Percentiles rank a stretch among this genome's conserved stretches.
phyloP scores from a whole-genome alignment of 1,140 invertebrate species.

The Neotoxoptera formosana region DNA sequence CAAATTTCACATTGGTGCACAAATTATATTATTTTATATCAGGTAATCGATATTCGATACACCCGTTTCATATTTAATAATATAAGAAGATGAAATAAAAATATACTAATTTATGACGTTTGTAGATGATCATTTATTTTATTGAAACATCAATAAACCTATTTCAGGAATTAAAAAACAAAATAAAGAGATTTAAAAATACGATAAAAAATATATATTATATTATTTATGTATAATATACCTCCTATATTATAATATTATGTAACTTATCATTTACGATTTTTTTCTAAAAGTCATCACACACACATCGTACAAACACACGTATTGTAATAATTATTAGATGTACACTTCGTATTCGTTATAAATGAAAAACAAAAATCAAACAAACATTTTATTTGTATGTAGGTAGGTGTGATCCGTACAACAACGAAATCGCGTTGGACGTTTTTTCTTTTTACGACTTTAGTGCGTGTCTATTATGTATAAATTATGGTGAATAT shows the following conservation, averaged over 20 bases:
- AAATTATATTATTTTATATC: neutral
- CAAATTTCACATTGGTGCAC: neutral
- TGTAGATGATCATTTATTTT: slow-evolving; percentile 15
- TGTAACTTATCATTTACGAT: neutral
- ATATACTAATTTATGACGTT: neutral
- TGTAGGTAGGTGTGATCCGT: neutral
- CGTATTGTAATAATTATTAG: neutral
- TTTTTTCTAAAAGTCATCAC: neutral
- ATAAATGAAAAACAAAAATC: neutral
- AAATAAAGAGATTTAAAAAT: neutral
- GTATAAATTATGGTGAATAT: neutral
- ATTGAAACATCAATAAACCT: neutral
- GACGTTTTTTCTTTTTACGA: slow-evolving; percentile 6
- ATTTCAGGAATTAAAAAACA: neutral
- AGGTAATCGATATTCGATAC: slow-evolving; percentile 8
- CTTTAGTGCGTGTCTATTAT: neutral
- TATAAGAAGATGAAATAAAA: neutral
- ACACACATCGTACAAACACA: neutral
- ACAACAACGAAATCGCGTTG: neutral
- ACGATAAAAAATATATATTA: neutral
- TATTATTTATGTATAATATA: neutral
- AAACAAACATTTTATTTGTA: neutral
- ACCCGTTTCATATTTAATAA: neutral
- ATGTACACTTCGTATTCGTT: neutral
- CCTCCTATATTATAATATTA: neutral